Conservation (phyloP, 2,113 vertebrate species). For the Emydocephalus ijimae region DNA sequence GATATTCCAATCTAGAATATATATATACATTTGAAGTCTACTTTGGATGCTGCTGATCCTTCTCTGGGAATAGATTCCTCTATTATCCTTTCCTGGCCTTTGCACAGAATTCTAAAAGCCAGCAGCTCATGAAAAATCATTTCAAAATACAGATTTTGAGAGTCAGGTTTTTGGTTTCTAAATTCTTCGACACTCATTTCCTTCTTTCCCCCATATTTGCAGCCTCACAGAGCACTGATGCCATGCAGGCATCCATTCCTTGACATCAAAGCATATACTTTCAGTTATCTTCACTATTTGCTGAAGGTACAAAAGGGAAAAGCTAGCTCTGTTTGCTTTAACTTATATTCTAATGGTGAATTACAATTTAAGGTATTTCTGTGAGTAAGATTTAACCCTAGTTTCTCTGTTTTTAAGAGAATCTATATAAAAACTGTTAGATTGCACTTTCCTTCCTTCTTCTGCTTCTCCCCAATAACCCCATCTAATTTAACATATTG, state of each 20-base stretch:
- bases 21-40: not conserved
- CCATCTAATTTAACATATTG: not conserved
- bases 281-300: not conserved
- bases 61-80: not conserved
- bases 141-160: not conserved
- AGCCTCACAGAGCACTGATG: not conserved
- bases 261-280: not conserved
- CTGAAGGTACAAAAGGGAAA: not conserved
- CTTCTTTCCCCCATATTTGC: not conserved
- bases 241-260: not conserved
- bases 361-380: not conserved
- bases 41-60: not conserved
- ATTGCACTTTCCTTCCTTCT: not conserved
- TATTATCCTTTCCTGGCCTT: not conserved
- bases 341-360: not conserved
- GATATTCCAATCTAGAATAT: not conserved
- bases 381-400: conserved; percentile 8
- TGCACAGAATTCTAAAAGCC: not conserved
- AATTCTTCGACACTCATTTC: not conserved
- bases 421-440: not conserved
- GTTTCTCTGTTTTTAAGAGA: not conserved
- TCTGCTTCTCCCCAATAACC: not conserved
- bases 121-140: not conserved
- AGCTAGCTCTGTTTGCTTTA: not conserved
- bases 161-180: not conserved